A percentile compares a stretch with the other conserved stretches of the same genome.
Evolutionary conservation across 2,113 vertebrate species (phyloP).

Genomic region (Cryptomyrus ogoouensis): DNA sequence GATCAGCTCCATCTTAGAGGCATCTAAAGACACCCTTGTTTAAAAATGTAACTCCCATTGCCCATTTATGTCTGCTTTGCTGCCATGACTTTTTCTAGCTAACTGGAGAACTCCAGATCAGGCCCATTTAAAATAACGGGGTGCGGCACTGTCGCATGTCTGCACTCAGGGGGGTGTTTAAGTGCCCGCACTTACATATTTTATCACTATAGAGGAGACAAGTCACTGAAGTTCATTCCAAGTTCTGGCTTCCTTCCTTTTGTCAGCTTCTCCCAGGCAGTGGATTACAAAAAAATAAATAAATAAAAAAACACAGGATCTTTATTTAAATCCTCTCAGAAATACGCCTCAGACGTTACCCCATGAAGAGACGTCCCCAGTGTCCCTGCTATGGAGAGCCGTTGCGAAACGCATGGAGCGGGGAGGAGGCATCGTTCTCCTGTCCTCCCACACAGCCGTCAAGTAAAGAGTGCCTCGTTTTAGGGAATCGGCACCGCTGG

Average conservation of each 20-base stretch:
- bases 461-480: constrained; percentile 37
- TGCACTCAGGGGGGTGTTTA: not conserved
- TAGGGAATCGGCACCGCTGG: constrained; percentile 5
- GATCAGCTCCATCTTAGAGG: not conserved
- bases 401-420: constrained; percentile 8
- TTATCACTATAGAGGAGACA: not conserved
- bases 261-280: constrained; percentile 6
- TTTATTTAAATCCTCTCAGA: constrained; percentile 6
- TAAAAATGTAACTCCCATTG: not conserved
- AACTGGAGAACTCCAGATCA: not conserved
- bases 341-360: constrained; percentile 17
- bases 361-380: constrained; percentile 30
- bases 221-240: constrained; percentile 6
- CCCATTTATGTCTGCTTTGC: not conserved
- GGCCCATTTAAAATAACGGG: constrained; percentile 12
- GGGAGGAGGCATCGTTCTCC: constrained; percentile 25
- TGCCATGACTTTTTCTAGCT: not conserved
- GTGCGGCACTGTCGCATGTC: not conserved
- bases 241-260: not conserved
- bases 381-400: constrained; percentile 29
- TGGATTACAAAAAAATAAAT: not conserved
- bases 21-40: not conserved
- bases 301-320: not conserved
- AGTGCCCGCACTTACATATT: constrained; percentile 13
- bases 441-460: constrained; percentile 34